These are phyloP conservation scores for Pseudomyrmex flavicornis DNA, from an alignment of 1,140 invertebrate species.

Conservation along the genomic window DNA sequence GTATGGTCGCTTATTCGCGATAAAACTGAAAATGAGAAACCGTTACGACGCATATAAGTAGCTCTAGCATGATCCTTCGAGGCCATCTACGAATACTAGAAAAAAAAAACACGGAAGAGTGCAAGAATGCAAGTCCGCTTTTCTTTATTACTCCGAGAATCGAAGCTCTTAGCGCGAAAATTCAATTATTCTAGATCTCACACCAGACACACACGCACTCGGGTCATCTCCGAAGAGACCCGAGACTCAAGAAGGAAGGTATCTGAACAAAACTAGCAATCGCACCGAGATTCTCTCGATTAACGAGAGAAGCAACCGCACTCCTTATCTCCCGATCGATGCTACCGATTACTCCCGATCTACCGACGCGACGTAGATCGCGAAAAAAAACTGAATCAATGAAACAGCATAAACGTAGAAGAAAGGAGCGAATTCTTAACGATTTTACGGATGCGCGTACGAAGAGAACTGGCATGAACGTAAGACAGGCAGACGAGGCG, in stretches of 20 bases:
- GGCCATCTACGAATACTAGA: neutral
- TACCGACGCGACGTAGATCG: slow-evolving; percentile 9
- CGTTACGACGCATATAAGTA: slow-evolving; percentile 7
- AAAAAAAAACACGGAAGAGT: slow-evolving; percentile 10
- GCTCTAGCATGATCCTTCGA: slow-evolving; percentile 59
- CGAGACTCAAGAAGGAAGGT: slow-evolving; percentile 9
- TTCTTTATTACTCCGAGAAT: slow-evolving; percentile 63
- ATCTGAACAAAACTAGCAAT: slow-evolving; percentile 17
- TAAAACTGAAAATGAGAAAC: slow-evolving; percentile 16
- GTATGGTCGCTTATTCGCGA: slow-evolving; percentile 26
- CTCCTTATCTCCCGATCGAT: slow-evolving; percentile 46
- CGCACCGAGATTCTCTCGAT: slow-evolving; percentile 43
- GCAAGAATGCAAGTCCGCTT: slow-evolving; percentile 54
- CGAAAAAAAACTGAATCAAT: neutral
- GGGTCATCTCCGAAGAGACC: slow-evolving; percentile 18
- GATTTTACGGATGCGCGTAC: slow-evolving; percentile 47
- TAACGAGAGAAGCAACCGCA: slow-evolving; percentile 36
- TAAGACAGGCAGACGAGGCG: slow-evolving; percentile 37
- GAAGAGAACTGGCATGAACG: slow-evolving; percentile 35
- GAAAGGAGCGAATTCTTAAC: slow-evolving; percentile 39
- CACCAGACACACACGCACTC: slow-evolving; percentile 30
- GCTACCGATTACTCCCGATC: slow-evolving; percentile 24
- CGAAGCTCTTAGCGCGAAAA: slow-evolving; percentile 65
- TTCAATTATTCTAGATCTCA: slow-evolving; percentile 60
- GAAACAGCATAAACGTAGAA: neutral